Evolutionary conservation across 2,113 vertebrate genomes (phyloP), one percentile per base, ranked within the genome.

Genomic region (Chaetodon auriga): DNA sequence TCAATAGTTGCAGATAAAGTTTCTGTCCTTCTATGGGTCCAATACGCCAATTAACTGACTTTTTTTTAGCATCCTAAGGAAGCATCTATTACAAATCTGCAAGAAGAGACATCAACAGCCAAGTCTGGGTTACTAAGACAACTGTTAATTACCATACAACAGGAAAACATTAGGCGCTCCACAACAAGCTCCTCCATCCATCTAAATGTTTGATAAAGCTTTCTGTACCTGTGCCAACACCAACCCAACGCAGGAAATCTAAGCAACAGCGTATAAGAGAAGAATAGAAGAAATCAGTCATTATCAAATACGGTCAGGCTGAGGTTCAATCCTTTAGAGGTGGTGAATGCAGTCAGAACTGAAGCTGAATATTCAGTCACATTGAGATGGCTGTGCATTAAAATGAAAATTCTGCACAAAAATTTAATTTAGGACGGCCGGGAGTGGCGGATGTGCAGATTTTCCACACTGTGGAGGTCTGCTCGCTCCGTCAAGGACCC

Each of bases 381-480:
- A 83, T n/a, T 35, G 36, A 15, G 48, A 68, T 38, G 7, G 43
- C 15, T 54, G 63, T 46, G 57, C 48, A 75, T 82, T 64, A 65
- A 85, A 84, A 68, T 78, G 66, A 79, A 83, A 81, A 77, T 38
- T 53, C 21, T 65, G 48, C n/a, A 38, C 10, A 51, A 78, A 79
- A 74, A 61, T 68, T 46, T 69, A 62, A 83, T 85, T 84, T 80
- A 12, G 30, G 78, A 65, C 1, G 35, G 46, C 61, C 19, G 13
- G 25, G 73, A 81, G 75, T 15, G 51, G 65, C 72, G 62, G 75
- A 85, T 71, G 61, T 83, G 71, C 18, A 23, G 55, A 86, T 89
- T 87, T 75, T 84, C 75, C 62, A 80, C 73, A 41, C 68, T 68
- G 54, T 66, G 57, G 21, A 68, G 57, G 75, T 83, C 48, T 73